Evolutionary conservation across 2,888 invertebrate genomes (phyloP).

Genomic region (Apamea crenata): DNA sequence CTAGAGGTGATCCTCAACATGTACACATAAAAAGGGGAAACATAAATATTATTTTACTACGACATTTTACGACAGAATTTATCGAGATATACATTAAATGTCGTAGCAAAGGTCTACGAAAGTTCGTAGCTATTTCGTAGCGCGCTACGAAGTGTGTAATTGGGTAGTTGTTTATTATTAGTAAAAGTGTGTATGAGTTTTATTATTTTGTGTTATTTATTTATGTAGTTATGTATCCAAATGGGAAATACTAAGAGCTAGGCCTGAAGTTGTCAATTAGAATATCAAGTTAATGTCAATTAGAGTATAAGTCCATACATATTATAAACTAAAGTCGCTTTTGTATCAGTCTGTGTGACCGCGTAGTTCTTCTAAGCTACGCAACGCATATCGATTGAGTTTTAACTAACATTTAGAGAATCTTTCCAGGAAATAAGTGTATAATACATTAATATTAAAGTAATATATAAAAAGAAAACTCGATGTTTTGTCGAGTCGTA

Average conservation of each 20-base stretch:
- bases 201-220: constrained; percentile 22
- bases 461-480: too few species aligned
- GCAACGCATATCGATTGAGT: too few species aligned
- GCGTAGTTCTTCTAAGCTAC: not conserved
- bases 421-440: not conserved
- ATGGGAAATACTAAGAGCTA: not conserved
- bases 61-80: constrained; percentile 67
- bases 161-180: constrained; percentile 41
- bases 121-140: constrained; percentile 70
- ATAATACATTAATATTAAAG: too few species aligned
- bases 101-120: constrained; percentile 73
- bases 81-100: constrained; percentile 69
- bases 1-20: constrained; percentile 58
- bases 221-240: not conserved
- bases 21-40: constrained; percentile 57
- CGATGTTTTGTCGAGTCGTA: not conserved
- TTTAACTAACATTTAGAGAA: not conserved
- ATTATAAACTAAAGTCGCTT: not conserved
- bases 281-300: too few species aligned
- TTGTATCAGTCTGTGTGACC: not conserved
- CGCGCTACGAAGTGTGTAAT: constrained; percentile 49
- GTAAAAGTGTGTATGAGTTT: constrained; percentile 15
- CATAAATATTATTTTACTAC: constrained; percentile 71
- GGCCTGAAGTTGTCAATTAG: not conserved
- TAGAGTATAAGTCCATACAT: not conserved